Evolutionary conservation across 1,140 invertebrate species (phyloP), one percentile per base, ranked within the genome.

Genomic region (Pararge aegeria): DNA sequence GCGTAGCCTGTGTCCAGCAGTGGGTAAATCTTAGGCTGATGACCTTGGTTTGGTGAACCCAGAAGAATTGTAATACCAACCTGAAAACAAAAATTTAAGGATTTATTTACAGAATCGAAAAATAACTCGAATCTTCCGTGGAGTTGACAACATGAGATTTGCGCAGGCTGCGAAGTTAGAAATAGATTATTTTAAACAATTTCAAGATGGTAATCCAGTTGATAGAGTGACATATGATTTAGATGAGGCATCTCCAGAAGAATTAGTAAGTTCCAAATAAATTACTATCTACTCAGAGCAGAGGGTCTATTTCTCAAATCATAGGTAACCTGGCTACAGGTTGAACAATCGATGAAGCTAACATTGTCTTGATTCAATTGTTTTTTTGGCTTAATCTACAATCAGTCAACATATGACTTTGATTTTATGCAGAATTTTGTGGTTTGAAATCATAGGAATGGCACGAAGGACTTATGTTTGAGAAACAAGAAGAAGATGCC

Each of bases 71-170:
- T n/a, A n/a, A n/a, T n/a, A n/a, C n/a, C n/a, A n/a, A n/a, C n/a
- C n/a, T n/a, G n/a, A n/a, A n/a, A n/a, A n/a, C n/a, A n/a, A n/a
- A n/a, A n/a, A n/a, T n/a, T n/a, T n/a, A n/a, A n/a, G n/a, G n/a
- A n/a, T n/a, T n/a, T n/a, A 51, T 52, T 64, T 72, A 54, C 55
- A 88, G 85, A 81, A 78, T 55, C 62, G 55, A 6, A 86, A 72
- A 68, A 75, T 80, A 48, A 83, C 73, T 13, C 75, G 67, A 37
- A 50, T 85, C 1, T 84, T 88, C 30, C 71, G 75, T 1, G 85
- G 85, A 10, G 79, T 87, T 0, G 66, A 87, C 40, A 70, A 74
- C 7, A 68, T 85, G 13, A 72, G 49, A 44, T 78, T 87, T 37
- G 73, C 61, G n/a, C 71, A 77, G 20, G 68, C 76, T 0, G 75